Evolutionary conservation across 2,888 invertebrate genomes (phyloP).

Genomic region (Drosophila lacicola): DNA sequence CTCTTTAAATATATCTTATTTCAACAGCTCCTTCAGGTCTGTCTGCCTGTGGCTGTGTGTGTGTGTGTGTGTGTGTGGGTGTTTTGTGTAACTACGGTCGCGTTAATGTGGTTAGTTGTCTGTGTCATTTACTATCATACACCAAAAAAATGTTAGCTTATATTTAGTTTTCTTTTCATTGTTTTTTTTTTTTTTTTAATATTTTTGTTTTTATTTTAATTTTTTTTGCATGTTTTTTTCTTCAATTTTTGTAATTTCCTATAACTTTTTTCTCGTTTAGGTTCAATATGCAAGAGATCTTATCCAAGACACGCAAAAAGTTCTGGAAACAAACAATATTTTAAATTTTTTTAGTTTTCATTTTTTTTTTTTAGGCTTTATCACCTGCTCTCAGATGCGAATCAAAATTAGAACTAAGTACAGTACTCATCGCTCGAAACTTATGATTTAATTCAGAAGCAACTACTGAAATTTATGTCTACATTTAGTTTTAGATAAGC

Average conservation of each 20-base stretch:
- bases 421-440: slow-evolving; percentile 18
- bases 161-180: slow-evolving; percentile 14
- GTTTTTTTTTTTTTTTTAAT: slow-evolving; percentile 9
- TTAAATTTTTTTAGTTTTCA: too few relatives aligned
- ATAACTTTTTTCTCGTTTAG: slow-evolving; percentile 39
- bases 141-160: slow-evolving; percentile 56
- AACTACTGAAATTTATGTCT: slow-evolving; percentile 35
- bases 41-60: slow-evolving; percentile 5
- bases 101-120: slow-evolving; percentile 17
- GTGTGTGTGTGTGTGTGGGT: slow-evolving; percentile 6
- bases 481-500: slow-evolving; percentile 23
- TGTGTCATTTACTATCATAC: slow-evolving; percentile 64
- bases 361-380: too few relatives aligned
- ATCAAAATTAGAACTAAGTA: too few relatives aligned
- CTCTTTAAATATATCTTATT: neutral
- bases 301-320: slow-evolving; percentile 9
- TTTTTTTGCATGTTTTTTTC: slow-evolving; percentile 19
- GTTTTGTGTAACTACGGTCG: slow-evolving; percentile 26
- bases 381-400: too few relatives aligned
- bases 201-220: neutral
- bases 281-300: slow-evolving; percentile 32
- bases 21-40: slow-evolving; percentile 11
- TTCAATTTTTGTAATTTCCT: slow-evolving; percentile 33
- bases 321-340: slow-evolving; percentile 15
- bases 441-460: slow-evolving; percentile 13